Conservation (phyloP, 37 sponge, comb jelly and placozoan species). For the Ephydatia muelleri region DNA sequence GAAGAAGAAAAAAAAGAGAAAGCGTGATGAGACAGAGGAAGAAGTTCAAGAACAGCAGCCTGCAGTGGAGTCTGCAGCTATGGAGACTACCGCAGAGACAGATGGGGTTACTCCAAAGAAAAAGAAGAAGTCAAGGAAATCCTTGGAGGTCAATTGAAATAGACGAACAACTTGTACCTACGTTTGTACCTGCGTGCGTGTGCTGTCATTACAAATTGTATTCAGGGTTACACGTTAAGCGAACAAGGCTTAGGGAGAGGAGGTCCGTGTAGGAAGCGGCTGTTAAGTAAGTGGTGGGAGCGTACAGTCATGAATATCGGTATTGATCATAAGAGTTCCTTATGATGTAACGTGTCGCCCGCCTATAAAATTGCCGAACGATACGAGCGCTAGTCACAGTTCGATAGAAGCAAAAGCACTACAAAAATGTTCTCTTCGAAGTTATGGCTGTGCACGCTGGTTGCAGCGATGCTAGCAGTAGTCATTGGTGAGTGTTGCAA, state of each 20-base stretch:
- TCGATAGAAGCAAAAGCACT: neutral
- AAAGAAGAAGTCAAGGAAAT: conserved; percentile 16
- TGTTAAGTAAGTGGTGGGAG: neutral
- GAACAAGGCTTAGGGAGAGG: neutral
- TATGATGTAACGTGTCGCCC: neutral
- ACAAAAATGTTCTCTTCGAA: neutral
- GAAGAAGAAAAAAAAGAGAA: conserved; percentile 86
- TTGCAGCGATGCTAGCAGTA: neutral
- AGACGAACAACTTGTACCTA: neutral
- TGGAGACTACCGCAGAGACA: neutral
- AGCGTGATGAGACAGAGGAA: conserved; percentile 17
- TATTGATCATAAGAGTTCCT: neutral
- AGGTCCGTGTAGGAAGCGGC: neutral
- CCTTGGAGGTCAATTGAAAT: neutral
- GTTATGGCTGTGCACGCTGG: neutral
- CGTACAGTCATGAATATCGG: neutral
- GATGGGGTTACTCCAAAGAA: conserved; percentile 13
- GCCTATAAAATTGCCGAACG: neutral
- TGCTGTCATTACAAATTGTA: neutral
- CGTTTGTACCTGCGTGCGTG: neutral
- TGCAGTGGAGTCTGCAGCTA: neutral
- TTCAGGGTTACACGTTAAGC: neutral
- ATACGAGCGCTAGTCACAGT: neutral
- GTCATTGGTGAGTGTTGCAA: neutral
- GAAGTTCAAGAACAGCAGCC: conserved; percentile 2